Conservation (phyloP, 2,797 vertebrate genomes). For the Lacerta bilineata region DNA sequence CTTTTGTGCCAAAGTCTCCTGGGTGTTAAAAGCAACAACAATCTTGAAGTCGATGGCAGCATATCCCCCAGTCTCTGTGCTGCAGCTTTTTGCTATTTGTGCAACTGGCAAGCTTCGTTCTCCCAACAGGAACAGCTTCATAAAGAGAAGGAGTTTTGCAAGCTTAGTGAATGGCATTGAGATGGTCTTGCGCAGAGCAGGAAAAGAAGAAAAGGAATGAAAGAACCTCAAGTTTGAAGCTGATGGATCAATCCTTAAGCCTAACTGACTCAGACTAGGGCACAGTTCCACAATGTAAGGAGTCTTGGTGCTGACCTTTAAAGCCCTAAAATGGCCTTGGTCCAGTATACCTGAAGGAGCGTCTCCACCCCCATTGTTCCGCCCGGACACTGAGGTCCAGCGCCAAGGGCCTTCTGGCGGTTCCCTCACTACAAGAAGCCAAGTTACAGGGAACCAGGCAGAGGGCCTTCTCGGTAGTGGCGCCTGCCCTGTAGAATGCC, state of each 20-base stretch:
- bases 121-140: background rate
- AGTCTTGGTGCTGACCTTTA: too few relatives aligned
- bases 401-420: too few relatives aligned
- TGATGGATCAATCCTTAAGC: background rate
- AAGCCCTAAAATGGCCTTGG: too few relatives aligned
- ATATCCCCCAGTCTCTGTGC: background rate
- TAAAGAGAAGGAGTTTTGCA: background rate
- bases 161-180: background rate
- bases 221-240: background rate
- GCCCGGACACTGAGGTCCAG: too few relatives aligned
- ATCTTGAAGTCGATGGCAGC: background rate
- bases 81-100: background rate
- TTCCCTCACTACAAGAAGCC: too few relatives aligned
- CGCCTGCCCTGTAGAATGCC: fast-evolving
- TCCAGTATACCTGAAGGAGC: too few relatives aligned
- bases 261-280: background rate
- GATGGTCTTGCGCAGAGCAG: background rate
- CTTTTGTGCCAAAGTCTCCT: too few relatives aligned
- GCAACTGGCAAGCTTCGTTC: background rate
- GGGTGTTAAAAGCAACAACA: background rate
- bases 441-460: too few relatives aligned
- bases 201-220: background rate
- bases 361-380: too few relatives aligned
- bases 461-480: too few relatives aligned
- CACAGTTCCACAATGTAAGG: background rate